Base-by-base conservation (phyloP, 2,888 invertebrate species). In the Atethmia centrago region DNA sequence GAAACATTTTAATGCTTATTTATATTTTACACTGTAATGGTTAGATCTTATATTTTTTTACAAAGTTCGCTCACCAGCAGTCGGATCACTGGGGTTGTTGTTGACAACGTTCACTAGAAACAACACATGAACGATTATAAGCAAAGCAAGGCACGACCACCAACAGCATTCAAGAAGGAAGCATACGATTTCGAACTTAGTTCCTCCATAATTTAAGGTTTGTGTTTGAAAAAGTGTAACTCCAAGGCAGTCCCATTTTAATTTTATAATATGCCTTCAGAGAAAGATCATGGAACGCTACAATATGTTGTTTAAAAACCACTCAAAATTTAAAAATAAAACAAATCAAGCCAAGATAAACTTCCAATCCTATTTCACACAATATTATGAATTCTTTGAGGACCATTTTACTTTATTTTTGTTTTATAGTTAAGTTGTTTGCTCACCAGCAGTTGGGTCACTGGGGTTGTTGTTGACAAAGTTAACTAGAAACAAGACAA, bases 51-150 rank as follows among this genome's bases (percentile, higher is more conserved):
- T 56, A 66, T 36, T 51, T 14, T 51, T 51, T 14, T 53, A 8
- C 25, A 12, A n/a, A 51, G 28, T 28, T 25, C 40, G 51, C 79
- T 77, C 63, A 77, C 77, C 77, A 5, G 45, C 5, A 21, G 68
- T 76, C 16, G 55, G 65, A 40, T 74, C 74, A 21, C 9, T 75
- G 45, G 76, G 62, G 28, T 63, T 58, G 56, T 77, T 71, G 71
- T 78, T 45, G 31, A 78, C 71, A 71, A 77, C 12, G n/a, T 77
- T 45, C 62, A 78, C 76, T 77, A 79, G 42, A 77, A 77, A 65
- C 3, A 65, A 77, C 0, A 63, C 28, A 74, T 51, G 36, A 47
- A 51, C 28, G 21, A 66, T 59, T 74, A 51, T 28, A 75, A 74
- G 65, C 58, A 31, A 74, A 56, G 25, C 56, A 56, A 73, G 16